phyloP scores from a whole-genome alignment of 2,797 vertebrate genomes.

The Tokudaia tokunoshimensis region DNA sequence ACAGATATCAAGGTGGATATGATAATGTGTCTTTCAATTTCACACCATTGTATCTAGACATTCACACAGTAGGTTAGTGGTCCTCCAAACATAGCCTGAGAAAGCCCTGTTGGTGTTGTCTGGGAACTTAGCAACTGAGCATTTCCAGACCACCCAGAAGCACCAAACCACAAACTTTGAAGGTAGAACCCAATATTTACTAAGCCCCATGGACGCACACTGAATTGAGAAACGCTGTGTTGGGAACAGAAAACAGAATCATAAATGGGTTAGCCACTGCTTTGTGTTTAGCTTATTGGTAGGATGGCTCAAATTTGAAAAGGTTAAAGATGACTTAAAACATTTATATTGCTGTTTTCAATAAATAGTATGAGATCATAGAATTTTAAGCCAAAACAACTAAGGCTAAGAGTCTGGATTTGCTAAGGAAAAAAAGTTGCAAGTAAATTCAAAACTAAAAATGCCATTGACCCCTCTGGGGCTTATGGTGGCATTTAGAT shows the following conservation, averaged over 20 bases:
- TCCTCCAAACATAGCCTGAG: neutral
- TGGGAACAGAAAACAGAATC: neutral
- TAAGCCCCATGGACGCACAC: neutral
- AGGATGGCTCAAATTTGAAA: neutral
- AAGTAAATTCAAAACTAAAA: neutral
- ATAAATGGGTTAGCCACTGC: neutral
- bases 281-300: neutral
- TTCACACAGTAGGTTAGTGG: neutral
- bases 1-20: neutral
- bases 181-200: neutral
- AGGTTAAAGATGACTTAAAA: neutral
- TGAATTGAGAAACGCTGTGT: neutral
- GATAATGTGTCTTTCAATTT: constrained; percentile 1
- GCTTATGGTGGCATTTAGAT: neutral
- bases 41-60: neutral
- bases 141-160: neutral
- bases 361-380: neutral
- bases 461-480: neutral
- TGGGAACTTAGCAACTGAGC: neutral
- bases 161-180: neutral
- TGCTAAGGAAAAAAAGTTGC: neutral
- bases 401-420: neutral
- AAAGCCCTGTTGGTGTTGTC: neutral
- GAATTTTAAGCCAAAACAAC: constrained; percentile 30
- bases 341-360: constrained; percentile 23